These are phyloP conservation scores for Diadegma fenestrale DNA, from an alignment of 2,888 invertebrate species.

Conservation along the genomic window DNA sequence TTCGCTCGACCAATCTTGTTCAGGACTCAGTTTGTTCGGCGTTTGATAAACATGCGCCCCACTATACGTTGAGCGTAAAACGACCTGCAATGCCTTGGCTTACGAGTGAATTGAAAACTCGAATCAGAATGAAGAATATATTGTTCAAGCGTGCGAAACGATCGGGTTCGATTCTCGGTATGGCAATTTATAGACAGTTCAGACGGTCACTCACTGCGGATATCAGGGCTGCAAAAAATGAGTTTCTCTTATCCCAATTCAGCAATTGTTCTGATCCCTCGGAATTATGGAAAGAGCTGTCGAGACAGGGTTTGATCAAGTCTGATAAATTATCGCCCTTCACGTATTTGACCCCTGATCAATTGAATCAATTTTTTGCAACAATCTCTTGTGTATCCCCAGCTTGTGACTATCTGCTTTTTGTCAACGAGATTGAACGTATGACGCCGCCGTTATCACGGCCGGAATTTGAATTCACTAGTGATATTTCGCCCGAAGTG, in stretches of 20 bases:
- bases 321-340: not conserved
- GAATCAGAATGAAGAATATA: not conserved
- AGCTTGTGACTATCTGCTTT: not conserved
- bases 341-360: not conserved
- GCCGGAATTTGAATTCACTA: not conserved
- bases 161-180: not conserved
- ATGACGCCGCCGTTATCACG: rapidly evolving
- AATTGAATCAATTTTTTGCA: not conserved
- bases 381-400: not conserved
- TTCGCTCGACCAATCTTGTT: too few species aligned
- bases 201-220: not conserved
- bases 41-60: too few species aligned
- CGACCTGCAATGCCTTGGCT: not conserved
- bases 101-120: not conserved
- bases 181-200: not conserved
- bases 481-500: not conserved
- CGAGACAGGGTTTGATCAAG: not conserved
- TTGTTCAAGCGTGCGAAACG: not conserved
- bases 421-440: not conserved
- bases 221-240: not conserved
- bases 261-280: not conserved
- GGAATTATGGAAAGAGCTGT: not conserved
- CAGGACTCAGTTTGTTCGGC: too few species aligned
- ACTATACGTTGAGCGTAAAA: too few species aligned
- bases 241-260: not conserved